These are phyloP conservation scores for Lepilemur septentrionalis DNA, from an alignment of 2,797 vertebrate genomes.

Conservation along the genomic window DNA sequence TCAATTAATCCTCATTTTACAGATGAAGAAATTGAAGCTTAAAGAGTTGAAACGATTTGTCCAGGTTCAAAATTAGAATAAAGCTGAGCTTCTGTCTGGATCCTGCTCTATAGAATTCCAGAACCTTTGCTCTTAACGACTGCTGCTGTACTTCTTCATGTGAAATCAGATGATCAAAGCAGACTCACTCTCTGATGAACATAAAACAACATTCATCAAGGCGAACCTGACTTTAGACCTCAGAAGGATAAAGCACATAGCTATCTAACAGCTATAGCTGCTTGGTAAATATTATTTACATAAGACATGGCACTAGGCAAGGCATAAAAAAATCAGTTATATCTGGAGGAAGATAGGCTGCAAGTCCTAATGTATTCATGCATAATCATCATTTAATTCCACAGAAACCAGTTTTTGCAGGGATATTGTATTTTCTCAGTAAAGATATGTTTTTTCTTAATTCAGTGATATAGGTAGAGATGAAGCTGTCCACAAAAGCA, in stretches of 20 bases:
- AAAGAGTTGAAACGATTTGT: neutral
- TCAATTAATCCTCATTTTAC: neutral
- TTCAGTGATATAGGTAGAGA: neutral
- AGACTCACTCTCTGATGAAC: neutral
- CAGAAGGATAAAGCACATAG: neutral
- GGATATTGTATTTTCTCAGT: conserved; percentile 23
- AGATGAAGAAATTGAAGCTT: conserved; percentile 31
- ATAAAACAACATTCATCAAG: neutral
- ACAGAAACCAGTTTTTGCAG: neutral
- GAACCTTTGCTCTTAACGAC: neutral
- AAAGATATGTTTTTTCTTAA: conserved; percentile 36
- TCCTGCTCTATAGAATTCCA: conserved; percentile 13
- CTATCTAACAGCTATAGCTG: neutral
- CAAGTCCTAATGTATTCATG: neutral
- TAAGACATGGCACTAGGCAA: neutral
- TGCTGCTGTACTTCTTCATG: neutral
- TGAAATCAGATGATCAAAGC: conserved; percentile 13
- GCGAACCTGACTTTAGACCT: neutral
- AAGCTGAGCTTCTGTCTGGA: neutral
- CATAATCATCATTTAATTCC: conserved; percentile 7
- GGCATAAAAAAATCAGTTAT: conserved; percentile 8
- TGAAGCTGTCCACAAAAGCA: conserved; percentile 25
- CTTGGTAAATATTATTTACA: conserved; percentile 33
- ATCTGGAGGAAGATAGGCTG: neutral
- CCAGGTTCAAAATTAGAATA: neutral